phyloP scores from a whole-genome alignment of 2,888 invertebrate species.

The Noctua fimbriata region DNA sequence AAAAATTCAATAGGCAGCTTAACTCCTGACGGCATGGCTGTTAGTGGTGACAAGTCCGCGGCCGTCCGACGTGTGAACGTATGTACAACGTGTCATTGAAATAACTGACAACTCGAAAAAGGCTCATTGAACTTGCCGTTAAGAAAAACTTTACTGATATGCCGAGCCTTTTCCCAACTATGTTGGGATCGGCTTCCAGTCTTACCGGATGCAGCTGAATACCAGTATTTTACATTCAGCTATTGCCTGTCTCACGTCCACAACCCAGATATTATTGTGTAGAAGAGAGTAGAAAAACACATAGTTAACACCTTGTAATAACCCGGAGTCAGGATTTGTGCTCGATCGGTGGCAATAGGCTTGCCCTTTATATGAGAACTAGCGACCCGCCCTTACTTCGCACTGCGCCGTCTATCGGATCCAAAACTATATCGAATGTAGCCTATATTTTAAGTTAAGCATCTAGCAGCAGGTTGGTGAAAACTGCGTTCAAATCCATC shows the following conservation, averaged over 20 bases:
- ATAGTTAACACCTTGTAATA: neutral
- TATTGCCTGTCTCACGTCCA: neutral
- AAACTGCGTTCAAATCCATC: no score
- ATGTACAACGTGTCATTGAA: constrained; percentile 5
- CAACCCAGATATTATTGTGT: neutral
- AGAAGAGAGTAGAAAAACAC: neutral
- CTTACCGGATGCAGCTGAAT: neutral
- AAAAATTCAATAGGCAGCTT: constrained; percentile 87
- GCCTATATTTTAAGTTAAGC: no score
- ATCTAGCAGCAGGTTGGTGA: no score
- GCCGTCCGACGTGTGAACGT: constrained; percentile 33
- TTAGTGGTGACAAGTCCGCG: constrained; percentile 60
- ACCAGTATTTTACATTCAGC: neutral
- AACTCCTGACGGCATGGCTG: constrained; percentile 76
- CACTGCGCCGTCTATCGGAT: no score
- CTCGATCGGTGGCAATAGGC: neutral
- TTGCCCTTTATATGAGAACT: neutral
- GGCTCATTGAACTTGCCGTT: neutral
- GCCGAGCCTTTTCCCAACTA: neutral
- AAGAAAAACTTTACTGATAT: neutral
- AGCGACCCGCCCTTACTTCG: no score
- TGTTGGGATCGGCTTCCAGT: neutral
- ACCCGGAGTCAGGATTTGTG: neutral
- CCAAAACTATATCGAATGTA: no score
- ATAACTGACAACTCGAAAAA: neutral